phyloP scores from a whole-genome alignment of 2,797 vertebrate species.

The Onychomys arenicola region DNA sequence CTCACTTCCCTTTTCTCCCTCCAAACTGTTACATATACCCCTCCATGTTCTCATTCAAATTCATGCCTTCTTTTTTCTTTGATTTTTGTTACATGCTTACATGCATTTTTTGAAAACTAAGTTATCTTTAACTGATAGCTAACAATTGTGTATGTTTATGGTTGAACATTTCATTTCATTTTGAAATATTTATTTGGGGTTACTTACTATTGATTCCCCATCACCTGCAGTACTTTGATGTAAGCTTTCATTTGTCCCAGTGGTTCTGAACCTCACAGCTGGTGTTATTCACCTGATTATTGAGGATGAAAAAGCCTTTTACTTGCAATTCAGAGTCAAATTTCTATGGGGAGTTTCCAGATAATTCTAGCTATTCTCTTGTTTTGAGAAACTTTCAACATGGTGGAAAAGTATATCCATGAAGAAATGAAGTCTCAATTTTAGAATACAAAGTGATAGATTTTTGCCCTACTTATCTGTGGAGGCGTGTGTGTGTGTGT shows the following conservation, averaged over 20 bases:
- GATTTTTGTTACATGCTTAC: neutral
- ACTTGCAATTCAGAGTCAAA: neutral
- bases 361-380: constrained; percentile 44
- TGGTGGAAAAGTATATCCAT: neutral
- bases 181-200: neutral
- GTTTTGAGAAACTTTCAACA: neutral
- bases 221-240: constrained; percentile 29
- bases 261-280: neutral
- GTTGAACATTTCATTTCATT: constrained; percentile 24
- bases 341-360: neutral
- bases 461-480: constrained; percentile 36
- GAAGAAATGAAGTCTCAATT: constrained; percentile 25
- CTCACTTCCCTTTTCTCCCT: neutral
- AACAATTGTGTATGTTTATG: neutral
- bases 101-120: neutral
- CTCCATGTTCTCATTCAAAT: neutral
- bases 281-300: constrained; percentile 3
- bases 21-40: neutral
- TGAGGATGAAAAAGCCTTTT: neutral
- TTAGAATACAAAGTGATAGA: constrained; percentile 42
- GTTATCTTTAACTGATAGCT: neutral
- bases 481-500: neutral
- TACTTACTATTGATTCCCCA: constrained; percentile 24
- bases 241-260: constrained; percentile 4
- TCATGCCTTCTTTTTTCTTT: neutral